Conservation (phyloP, 2,888 invertebrate genomes). For the Temnothorax unifasciatus region DNA sequence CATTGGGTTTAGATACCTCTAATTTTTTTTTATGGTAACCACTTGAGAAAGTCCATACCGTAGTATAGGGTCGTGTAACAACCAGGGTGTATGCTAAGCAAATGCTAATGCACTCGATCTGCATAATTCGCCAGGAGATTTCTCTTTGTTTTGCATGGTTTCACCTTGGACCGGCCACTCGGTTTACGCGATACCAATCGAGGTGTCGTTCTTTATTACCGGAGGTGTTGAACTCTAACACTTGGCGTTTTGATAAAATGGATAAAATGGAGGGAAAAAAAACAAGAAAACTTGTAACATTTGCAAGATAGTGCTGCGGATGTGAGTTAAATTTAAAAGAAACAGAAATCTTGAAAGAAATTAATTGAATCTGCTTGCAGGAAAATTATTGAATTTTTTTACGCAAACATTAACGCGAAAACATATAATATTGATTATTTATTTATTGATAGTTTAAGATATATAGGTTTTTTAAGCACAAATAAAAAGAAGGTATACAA, state of each 20-base stretch:
- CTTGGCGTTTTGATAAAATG: neutral
- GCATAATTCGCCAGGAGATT: slow-evolving; percentile 80
- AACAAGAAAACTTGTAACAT: neutral
- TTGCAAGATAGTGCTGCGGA: neutral
- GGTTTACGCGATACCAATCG: slow-evolving; percentile 63
- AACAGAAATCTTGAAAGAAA: slow-evolving; percentile 23
- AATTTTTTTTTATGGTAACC: slow-evolving; percentile 77
- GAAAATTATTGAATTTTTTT: slow-evolving; percentile 56
- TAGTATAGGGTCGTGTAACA: slow-evolving; percentile 54
- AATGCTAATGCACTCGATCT: slow-evolving; percentile 79
- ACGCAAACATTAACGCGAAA: slow-evolving; percentile 23
- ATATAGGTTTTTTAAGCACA: neutral
- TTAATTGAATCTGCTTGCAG: slow-evolving; percentile 26
- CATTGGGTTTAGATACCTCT: slow-evolving; percentile 68
- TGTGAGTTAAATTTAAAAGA: neutral
- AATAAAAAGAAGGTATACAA: neutral
- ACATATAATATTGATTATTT: slow-evolving; percentile 1
- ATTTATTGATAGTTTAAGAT: neutral
- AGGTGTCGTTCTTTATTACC: slow-evolving; percentile 60
- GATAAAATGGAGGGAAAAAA: neutral
- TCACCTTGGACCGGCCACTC: slow-evolving; percentile 64
- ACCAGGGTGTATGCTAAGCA: slow-evolving; percentile 76
- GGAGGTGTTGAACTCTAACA: slow-evolving; percentile 5
- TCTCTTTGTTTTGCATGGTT: slow-evolving; percentile 75
- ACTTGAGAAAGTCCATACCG: slow-evolving; percentile 78